phyloP scores from a whole-genome alignment of 2,888 invertebrate species.

The Aquatica leii region DNA sequence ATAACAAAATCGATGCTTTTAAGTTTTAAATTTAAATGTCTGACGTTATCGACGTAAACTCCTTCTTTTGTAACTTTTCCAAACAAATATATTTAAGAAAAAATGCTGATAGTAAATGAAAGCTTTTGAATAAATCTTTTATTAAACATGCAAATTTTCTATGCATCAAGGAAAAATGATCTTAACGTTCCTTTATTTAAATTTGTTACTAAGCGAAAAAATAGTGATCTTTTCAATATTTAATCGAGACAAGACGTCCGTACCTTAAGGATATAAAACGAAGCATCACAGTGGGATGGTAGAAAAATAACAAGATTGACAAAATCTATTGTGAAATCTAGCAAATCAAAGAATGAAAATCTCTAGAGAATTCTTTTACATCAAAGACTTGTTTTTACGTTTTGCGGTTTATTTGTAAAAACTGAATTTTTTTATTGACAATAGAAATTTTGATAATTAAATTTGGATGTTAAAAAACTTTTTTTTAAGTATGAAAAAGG shows the following conservation, averaged over 20 bases:
- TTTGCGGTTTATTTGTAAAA: constrained; percentile 4
- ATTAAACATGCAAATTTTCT: too few relatives aligned
- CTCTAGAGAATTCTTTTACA: constrained; percentile 15
- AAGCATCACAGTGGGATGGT: constrained; percentile 3
- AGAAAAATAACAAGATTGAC: constrained; percentile 26
- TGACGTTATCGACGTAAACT: too few relatives aligned
- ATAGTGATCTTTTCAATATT: too few relatives aligned
- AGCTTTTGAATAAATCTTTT: too few relatives aligned
- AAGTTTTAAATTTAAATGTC: background rate
- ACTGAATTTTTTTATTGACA: background rate
- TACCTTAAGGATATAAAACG: background rate
- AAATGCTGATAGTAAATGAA: too few relatives aligned
- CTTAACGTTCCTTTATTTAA: background rate
- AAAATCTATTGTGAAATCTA: constrained; percentile 24
- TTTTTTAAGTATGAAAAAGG: background rate
- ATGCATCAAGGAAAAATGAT: too few relatives aligned
- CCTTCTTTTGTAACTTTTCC: too few relatives aligned
- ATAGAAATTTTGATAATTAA: background rate
- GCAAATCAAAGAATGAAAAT: constrained; percentile 22
- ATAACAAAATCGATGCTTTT: background rate
- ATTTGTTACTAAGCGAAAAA: too few relatives aligned
- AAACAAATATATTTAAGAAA: too few relatives aligned
- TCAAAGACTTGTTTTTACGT: constrained; percentile 10
- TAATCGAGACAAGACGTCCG: background rate
- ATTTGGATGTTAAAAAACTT: background rate